Evolutionary conservation across 2,888 invertebrate species (phyloP).

Genomic region (Rhogogaster chlorosoma): DNA sequence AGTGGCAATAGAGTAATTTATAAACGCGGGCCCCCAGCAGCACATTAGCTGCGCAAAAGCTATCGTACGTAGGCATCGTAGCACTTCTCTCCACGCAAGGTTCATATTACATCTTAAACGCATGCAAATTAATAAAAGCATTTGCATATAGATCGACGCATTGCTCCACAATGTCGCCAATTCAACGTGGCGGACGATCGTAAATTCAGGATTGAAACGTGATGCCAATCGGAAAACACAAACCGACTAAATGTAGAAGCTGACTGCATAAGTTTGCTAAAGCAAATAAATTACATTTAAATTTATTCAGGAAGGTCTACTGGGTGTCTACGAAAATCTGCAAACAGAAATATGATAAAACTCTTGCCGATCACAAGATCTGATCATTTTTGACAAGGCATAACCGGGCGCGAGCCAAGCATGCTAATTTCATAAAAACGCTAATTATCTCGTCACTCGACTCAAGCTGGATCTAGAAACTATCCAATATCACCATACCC

Average conservation of each 20-base stretch:
- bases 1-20: background rate
- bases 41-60: constrained; percentile 31
- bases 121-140: constrained; percentile 65
- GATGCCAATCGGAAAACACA: constrained; percentile 47
- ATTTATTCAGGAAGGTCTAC: constrained; percentile 40
- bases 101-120: constrained; percentile 60
- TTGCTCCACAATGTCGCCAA: constrained; percentile 56
- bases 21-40: background rate
- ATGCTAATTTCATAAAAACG: constrained; percentile 13
- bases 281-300: constrained; percentile 35
- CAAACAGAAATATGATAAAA: background rate
- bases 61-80: background rate
- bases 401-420: background rate
- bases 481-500: background rate
- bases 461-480: background rate
- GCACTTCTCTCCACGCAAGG: constrained; percentile 49
- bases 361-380: background rate
- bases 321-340: constrained; percentile 19
- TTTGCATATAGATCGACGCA: constrained; percentile 65
- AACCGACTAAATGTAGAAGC: constrained; percentile 35
- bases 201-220: constrained; percentile 59
- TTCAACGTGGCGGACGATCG: constrained; percentile 53
- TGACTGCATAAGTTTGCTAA: constrained; percentile 41
- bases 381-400: constrained; percentile 15
- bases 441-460: constrained; percentile 3